A percentile compares a stretch with the other conserved stretches of the same genome.
Conservation (phyloP, 2,888 invertebrate genomes). For the Drosophila diplacantha region DNA sequence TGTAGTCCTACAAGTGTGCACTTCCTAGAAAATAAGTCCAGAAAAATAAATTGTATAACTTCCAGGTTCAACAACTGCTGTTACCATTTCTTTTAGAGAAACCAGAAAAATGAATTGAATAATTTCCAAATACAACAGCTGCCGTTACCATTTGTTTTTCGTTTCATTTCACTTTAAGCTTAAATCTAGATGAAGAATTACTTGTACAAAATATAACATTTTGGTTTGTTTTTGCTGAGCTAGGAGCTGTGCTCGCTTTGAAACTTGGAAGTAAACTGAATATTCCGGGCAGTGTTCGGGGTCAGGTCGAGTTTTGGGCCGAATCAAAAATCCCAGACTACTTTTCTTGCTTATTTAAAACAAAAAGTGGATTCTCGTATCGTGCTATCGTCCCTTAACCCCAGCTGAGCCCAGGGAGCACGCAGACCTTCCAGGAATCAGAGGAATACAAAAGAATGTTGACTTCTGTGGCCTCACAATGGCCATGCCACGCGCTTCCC, state of each 20-base stretch:
- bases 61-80: too few relatives aligned
- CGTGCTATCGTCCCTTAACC: not conserved
- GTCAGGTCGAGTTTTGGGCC: not conserved
- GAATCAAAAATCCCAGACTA: constrained; percentile 2
- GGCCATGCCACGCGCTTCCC: constrained; percentile 14
- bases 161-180: constrained; percentile 1
- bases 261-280: constrained; percentile 9
- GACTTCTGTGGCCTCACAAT: constrained; percentile 57
- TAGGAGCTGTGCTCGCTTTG: not conserved
- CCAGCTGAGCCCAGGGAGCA: constrained; percentile 5
- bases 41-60: not conserved
- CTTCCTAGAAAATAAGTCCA: not conserved
- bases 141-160: too few relatives aligned
- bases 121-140: too few relatives aligned
- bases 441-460: constrained; percentile 35
- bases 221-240: not conserved
- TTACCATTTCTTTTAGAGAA: too few relatives aligned
- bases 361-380: constrained; percentile 1
- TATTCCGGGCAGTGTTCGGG: not conserved
- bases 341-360: constrained; percentile 14
- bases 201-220: not conserved
- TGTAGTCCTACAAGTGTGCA: too few relatives aligned
- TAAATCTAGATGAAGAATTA: constrained; percentile 8
- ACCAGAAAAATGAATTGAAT: too few relatives aligned
- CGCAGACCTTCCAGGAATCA: constrained; percentile 12